Conservation (phyloP, 1,140 invertebrate genomes). For the Zaprionus vittiger region DNA sequence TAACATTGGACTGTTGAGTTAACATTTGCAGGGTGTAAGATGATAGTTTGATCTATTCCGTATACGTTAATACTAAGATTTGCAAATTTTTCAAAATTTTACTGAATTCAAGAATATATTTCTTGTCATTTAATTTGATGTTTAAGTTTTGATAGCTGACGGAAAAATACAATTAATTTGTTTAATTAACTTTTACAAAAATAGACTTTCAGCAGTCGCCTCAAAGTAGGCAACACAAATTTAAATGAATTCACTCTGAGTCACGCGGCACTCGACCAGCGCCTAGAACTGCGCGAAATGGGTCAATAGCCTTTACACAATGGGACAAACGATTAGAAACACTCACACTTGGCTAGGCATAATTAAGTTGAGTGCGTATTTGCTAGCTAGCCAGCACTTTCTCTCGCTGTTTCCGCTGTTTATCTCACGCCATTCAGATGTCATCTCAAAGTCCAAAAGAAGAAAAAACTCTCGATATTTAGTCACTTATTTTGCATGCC, state of each 20-base stretch:
- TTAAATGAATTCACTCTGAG: background rate
- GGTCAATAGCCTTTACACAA: constrained; percentile 27
- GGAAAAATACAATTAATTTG: constrained; percentile 10
- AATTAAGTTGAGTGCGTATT: constrained; percentile 31
- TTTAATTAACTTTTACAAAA: background rate
- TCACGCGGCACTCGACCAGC: background rate
- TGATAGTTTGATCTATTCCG: no score
- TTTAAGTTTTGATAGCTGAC: background rate
- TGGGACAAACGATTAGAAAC: constrained; percentile 6
- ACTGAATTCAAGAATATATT: background rate
- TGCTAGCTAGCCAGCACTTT: background rate
- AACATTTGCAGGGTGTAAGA: no score
- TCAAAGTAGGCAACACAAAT: constrained; percentile 17
- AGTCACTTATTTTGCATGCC: constrained; percentile 34
- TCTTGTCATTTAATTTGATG: background rate
- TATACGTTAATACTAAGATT: no score
- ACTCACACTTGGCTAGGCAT: background rate
- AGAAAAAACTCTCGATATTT: constrained; percentile 10
- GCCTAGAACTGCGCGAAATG: background rate
- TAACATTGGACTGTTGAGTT: no score
- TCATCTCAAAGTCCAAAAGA: constrained; percentile 10
- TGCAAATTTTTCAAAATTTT: no score
- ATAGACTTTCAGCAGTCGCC: constrained; percentile 1
- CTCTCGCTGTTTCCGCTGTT: constrained; percentile 5
- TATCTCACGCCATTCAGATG: constrained; percentile 21